Base-by-base conservation (phyloP, 2,888 invertebrate genomes). In the Griposia aprilina region DNA sequence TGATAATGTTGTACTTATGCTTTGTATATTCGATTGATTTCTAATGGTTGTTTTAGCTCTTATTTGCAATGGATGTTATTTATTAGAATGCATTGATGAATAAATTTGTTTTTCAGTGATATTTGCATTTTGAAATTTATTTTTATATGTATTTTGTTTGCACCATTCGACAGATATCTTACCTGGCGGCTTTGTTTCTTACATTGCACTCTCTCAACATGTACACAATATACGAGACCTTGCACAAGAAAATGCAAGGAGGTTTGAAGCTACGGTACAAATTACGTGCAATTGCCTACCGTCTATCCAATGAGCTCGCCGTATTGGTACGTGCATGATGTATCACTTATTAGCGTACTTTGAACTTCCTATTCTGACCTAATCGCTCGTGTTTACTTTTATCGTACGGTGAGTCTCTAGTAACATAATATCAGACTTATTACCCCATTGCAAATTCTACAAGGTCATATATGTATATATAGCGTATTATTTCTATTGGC, bases 161-260 rank as follows among this genome's bases (percentile, higher is more conserved):
- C 91, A 86, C 89, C 88, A 86, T 93, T 92, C 91, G 89, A 90
- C 97, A 98, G 98, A 98, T 99, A 74, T 97, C 98, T 79, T 98
- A 98, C 85, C 97, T 99, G 92, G 98, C 98, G 91, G 96, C 97
- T 75, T 97, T 99, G 95, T 99, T 99, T 95, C 97, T 99, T 87
- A 94, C 98, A 89, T 97, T 99, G 86, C 99, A 99, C 96, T 96
- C 98, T 91, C 99, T 99, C 88, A 99, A 99, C 96, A 98, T 98
- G 84, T 97, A 98, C 79, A 99, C 99, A 60, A 98, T 99, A 45
- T 97, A 98, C 85, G 97, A 98, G 96, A 98, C 99, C 50, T 98
- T 99, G 91, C 98, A 98, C 85, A 98, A 98, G 95, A 99, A 99
- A 97, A 97, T 97, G 76, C 95, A 97, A 85, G 97, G 97, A 87